Conservation (phyloP, 2,797 vertebrate species). For the Sebastes trivittatus region DNA sequence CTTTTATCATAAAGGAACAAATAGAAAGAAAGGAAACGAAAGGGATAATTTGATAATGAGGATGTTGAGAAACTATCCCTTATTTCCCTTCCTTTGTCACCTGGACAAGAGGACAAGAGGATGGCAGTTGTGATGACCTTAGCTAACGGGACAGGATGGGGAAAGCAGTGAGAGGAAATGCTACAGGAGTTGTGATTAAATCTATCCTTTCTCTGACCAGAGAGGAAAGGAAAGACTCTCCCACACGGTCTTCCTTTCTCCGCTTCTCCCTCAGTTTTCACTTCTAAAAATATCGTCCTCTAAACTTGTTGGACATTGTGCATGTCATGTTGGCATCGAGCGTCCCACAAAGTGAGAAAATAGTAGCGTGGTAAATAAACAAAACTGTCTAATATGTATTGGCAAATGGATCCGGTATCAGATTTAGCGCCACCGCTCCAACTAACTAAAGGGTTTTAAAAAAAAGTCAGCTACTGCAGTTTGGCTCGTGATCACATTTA, state of each 20-base stretch:
- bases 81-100: not conserved
- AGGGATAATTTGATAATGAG: not conserved
- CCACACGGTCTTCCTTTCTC: slow-evolving; percentile 17
- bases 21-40: not conserved
- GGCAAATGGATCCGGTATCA: not conserved
- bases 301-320: not conserved
- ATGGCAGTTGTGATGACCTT: slow-evolving; percentile 11
- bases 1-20: not conserved
- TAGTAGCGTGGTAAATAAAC: not conserved
- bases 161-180: slow-evolving; percentile 37
- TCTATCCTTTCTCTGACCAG: slow-evolving; percentile 11
- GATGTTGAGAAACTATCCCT: not conserved
- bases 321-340: not conserved
- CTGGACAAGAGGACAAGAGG: not conserved
- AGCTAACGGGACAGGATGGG: slow-evolving; percentile 14
- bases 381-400: not conserved
- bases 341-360: not conserved
- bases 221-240: slow-evolving; percentile 43
- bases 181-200: slow-evolving; percentile 23
- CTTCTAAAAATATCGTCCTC: slow-evolving; percentile 30
- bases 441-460: not conserved
- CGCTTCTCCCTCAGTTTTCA: not conserved
- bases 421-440: not conserved
- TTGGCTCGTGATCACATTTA: not conserved
- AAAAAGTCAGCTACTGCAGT: not conserved